Base-by-base conservation (phyloP, 2,113 vertebrate species). In the Azemiops feae region DNA sequence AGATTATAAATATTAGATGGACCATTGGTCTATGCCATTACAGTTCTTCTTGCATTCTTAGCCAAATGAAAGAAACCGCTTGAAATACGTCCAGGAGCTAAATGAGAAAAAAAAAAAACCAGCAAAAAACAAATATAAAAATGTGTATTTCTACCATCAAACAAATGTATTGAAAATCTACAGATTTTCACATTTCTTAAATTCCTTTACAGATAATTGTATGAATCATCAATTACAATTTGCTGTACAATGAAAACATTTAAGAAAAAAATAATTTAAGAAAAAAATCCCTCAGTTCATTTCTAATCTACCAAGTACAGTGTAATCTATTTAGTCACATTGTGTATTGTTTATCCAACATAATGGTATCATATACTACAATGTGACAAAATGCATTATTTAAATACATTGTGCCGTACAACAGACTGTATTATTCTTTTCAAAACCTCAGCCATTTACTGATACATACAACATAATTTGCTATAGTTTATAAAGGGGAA, bases 141-240 rank as follows among this genome's bases (percentile, higher is more conserved):
- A 81, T 81, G 18, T 22, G 18, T 43, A 22, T 81, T 81, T 81
- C 39, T 43, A 81, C 3, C 6, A 22, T 43, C 18, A 43, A 34
- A 81, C 74, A 43, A 81, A 81, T 96, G 95, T 95, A 91, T 94
- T 92, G 57, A 95, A 94, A 95, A 95, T 93, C 95, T 93, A 93
- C 87, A 81, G 91, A 96, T 95, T 97, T 85, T 97, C 95, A 92
- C 92, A 94, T 58, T 93, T 92, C 39, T 88, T 96, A 86, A 95
- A 96, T 91, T 94, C 60, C 92, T 95, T 94, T 94, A 92, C 20
- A 92, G 57, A 92, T 88, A 93, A 54, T 88, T 12, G 88, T 55
- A 94, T 94, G 94, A 96, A 95, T 94, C 96, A 30, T 93, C 86
- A 55, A 0, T 3, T 58, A n/a, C 89, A 90, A 60, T 90, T 91